Evolutionary conservation across 1,140 invertebrate species (phyloP).

Genomic region (Coelopa frigida): DNA sequence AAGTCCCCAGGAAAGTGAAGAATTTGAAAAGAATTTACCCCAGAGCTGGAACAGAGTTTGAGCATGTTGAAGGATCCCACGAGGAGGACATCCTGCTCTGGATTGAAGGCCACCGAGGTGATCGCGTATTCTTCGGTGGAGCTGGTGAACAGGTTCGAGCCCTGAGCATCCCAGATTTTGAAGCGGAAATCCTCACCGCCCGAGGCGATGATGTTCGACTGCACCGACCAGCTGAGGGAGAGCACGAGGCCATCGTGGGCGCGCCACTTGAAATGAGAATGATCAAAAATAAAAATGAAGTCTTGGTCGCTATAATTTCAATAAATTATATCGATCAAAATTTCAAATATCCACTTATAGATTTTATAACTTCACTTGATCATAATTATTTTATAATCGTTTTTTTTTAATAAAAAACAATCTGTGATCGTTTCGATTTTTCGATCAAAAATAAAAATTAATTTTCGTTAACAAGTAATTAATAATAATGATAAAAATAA

Average conservation of each 20-base stretch:
- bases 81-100: slow-evolving; percentile 83
- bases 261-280: slow-evolving; percentile 69
- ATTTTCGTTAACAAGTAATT: no score
- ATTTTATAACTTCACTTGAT: no score
- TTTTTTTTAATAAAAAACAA: no score
- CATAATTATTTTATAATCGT: no score
- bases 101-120: slow-evolving; percentile 82
- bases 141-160: slow-evolving; percentile 78
- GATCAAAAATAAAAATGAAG: not conserved
- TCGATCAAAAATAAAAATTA: no score
- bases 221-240: slow-evolving; percentile 80
- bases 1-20: no score
- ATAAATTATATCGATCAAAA: no score
- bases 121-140: slow-evolving; percentile 82
- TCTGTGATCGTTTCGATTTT: no score
- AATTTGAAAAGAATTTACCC: slow-evolving; percentile 55
- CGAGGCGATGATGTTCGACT: slow-evolving; percentile 81
- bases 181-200: slow-evolving; percentile 94
- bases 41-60: slow-evolving; percentile 85
- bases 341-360: no score
- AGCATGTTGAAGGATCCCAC: slow-evolving; percentile 91
- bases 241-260: slow-evolving; percentile 91
- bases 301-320: no score
- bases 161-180: slow-evolving; percentile 91
- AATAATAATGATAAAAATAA: no score